These are phyloP conservation scores for Platycheirus albimanus DNA, from an alignment of 2,888 invertebrate species.

Conservation along the genomic window DNA sequence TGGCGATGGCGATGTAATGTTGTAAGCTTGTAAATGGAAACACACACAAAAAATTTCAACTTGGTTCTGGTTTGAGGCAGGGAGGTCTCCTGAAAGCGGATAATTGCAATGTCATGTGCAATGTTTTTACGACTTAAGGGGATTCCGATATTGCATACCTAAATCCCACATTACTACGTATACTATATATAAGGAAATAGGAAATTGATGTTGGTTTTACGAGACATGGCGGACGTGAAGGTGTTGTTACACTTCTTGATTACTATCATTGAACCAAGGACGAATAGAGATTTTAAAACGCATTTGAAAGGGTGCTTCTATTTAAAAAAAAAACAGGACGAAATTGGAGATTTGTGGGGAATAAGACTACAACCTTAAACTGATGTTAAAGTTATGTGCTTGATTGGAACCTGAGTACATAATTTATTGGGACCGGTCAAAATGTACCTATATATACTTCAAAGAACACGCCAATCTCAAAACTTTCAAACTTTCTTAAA, in stretches of 20 bases:
- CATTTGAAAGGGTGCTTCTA: neutral
- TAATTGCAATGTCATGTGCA: constrained; percentile 59
- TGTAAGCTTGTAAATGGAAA: constrained; percentile 25
- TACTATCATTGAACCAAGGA: neutral
- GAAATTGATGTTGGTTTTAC: constrained; percentile 43
- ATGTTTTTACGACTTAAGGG: constrained; percentile 47
- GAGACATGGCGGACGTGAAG: constrained; percentile 48
- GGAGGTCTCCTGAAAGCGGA: constrained; percentile 24
- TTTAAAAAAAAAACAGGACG: too few species aligned
- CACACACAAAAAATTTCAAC: neutral
- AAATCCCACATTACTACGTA: neutral
- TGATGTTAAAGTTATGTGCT: too few species aligned
- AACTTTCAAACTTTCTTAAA: too few species aligned
- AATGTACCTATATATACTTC: too few species aligned
- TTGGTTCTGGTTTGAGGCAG: neutral
- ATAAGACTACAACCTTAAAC: too few species aligned
- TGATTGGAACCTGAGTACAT: too few species aligned
- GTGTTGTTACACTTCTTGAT: constrained; percentile 6
- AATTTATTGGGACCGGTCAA: too few species aligned
- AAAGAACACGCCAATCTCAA: too few species aligned
- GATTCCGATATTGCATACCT: constrained; percentile 39
- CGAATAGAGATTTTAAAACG: neutral
- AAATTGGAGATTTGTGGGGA: too few species aligned
- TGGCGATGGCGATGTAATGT: constrained; percentile 28
- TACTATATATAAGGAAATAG: neutral